Evolutionary conservation across 2,113 vertebrate genomes (phyloP), one percentile per base, ranked within the genome.

Genomic region (Oncorhynchus clarkii): DNA sequence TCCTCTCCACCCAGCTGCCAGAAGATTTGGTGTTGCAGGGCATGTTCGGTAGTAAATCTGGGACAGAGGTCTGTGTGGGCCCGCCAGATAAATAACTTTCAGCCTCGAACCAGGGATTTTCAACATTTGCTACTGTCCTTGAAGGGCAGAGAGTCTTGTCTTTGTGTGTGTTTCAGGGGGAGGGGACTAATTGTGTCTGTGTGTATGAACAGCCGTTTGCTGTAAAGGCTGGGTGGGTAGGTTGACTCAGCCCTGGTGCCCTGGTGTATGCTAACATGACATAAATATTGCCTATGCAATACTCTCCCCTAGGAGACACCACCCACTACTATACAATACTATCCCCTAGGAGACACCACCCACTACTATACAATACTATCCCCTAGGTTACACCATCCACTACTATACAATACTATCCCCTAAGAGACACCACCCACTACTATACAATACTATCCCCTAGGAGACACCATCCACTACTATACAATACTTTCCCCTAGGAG

Each of bases 51-150:
- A 88, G 85, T 92, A 93, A 91, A 92, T 93, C 91, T 89, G 82
- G 83, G 84, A 82, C 86, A 84, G 83, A 85, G 88, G 89, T 92
- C 49, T 92, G 89, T 89, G 91, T 91, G 91, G 90, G 89, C 89
- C 89, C 87, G 80, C 80, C 88, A 88, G 88, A 92, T 91, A 90
- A 93, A 94, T 89, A 89, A 92, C 88, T 87, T 92, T 87, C 85
- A 82, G 88, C 79, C 80, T 89, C 86, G 84, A 51, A 88, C 77
- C 62, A 80, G 85, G 88, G 88, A 90, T 90, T 89, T 89, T 72
- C 82, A 84, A 86, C 85, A 88, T 87, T 70, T 87, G 89, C 85
- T 78, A 82, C 89, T 89, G 86, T 92, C 87, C 87, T 91, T 91
- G 31, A 31, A 31, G 88, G 89, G 88, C 14, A 51, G 49, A 51